Percentiles rank a stretch among this genome's conserved stretches.
phyloP scores from a whole-genome alignment of 2,888 invertebrate genomes.

The Frankliniella intonsa region DNA sequence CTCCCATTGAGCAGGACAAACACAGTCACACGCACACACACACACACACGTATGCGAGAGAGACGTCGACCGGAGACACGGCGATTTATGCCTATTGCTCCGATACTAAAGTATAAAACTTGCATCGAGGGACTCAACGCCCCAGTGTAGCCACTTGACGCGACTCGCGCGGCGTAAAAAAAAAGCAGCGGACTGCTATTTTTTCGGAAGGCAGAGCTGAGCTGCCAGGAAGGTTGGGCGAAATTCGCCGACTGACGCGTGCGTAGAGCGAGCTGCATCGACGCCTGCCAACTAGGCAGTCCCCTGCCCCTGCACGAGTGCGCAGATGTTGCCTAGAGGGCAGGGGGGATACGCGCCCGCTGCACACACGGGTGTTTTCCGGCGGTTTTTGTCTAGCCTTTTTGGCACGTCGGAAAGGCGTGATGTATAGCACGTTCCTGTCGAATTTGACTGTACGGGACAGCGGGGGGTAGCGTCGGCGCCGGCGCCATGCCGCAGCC shows the following conservation, averaged over 20 bases:
- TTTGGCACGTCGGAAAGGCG: too few relatives aligned
- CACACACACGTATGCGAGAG: neutral
- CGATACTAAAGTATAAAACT: slow-evolving; percentile 14
- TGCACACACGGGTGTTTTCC: too few relatives aligned
- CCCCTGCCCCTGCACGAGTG: neutral
- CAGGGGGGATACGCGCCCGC: too few relatives aligned
- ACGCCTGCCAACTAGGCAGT: too few relatives aligned
- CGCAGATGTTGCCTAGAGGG: too few relatives aligned
- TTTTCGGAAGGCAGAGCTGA: neutral
- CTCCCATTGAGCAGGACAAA: slow-evolving; percentile 9
- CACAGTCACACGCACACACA: slow-evolving; percentile 9
- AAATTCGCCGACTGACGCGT: too few relatives aligned
- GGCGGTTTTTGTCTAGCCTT: neutral
- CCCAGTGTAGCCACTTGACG: neutral
- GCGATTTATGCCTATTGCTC: neutral
- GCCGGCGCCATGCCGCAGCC: too few relatives aligned
- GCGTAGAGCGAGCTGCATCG: too few relatives aligned
- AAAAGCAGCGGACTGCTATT: neutral
- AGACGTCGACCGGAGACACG: neutral
- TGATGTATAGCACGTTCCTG: too few relatives aligned
- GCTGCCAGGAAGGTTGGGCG: too few relatives aligned
- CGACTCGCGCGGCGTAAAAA: neutral
- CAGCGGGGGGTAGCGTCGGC: too few relatives aligned
- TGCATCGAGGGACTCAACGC: neutral
- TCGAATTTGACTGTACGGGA: too few relatives aligned